Evolutionary conservation across 2,888 invertebrate genomes (phyloP).

Genomic region (Machimus atricapillus): DNA sequence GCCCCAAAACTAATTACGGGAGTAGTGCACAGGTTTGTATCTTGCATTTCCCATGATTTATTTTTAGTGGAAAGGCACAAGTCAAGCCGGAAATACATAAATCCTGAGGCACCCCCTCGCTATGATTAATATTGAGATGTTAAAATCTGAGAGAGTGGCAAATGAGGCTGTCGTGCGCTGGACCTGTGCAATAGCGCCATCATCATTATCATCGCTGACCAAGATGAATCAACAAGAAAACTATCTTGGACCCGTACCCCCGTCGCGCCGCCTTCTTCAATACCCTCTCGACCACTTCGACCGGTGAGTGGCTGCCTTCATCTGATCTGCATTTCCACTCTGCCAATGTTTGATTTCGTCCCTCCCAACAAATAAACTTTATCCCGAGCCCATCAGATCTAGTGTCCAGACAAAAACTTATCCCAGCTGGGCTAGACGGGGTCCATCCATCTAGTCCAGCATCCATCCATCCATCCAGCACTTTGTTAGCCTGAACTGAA

Average conservation of each 20-base stretch:
- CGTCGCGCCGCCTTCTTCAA: not conserved
- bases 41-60: constrained; percentile 3
- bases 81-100: constrained; percentile 35
- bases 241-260: not conserved
- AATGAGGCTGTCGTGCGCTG: constrained; percentile 4
- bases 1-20: constrained; percentile 10
- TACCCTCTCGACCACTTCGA: not conserved
- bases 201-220: not conserved
- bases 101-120: not conserved
- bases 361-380: not conserved
- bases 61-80: constrained; percentile 4
- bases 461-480: not conserved
- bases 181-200: not conserved
- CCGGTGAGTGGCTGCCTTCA: not conserved
- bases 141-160: constrained; percentile 3
- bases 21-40: not conserved
- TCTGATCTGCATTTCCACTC: not conserved
- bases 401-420: not conserved
- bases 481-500: not conserved
- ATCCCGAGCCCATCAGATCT: not conserved
- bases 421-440: not conserved
- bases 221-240: constrained; percentile 3
- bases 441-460: not conserved
- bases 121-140: constrained; percentile 11
- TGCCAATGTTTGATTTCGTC: not conserved